These are phyloP conservation scores for Grammomys surdaster DNA, from an alignment of 2,113 vertebrate species.

Conservation along the genomic window DNA sequence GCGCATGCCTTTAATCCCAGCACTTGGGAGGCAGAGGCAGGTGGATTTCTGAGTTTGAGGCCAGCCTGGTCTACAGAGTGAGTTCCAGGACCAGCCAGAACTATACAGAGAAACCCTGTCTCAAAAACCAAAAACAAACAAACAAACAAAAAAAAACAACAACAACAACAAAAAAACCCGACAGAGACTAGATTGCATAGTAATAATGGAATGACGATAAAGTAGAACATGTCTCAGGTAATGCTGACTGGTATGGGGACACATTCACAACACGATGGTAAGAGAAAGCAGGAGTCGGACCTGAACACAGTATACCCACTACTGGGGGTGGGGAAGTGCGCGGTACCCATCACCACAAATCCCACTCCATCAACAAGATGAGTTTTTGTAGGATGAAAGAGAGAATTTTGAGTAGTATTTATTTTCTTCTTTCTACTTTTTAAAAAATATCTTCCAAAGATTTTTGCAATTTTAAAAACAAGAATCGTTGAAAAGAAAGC, in stretches of 20 bases:
- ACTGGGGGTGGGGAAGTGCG: rapidly evolving
- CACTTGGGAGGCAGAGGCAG: no score
- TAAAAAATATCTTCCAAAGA: neutral
- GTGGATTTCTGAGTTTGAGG: no score
- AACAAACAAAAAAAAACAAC: no score
- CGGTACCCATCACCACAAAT: neutral
- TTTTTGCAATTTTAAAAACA: neutral
- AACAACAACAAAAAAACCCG: neutral
- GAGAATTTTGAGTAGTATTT: neutral
- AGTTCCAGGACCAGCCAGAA: no score
- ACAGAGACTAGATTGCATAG: neutral
- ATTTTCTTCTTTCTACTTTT: neutral
- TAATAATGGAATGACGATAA: neutral
- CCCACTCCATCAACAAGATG: neutral
- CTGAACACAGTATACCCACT: neutral
- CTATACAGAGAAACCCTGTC: no score
- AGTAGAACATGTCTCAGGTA: neutral
- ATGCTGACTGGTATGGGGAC: neutral
- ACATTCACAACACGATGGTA: neutral
- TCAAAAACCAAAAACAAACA: no score
- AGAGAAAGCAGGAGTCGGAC: neutral
- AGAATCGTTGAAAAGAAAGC: neutral
- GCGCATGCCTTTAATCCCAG: no score
- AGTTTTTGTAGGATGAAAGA: neutral
- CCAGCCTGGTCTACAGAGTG: no score